phyloP scores from a whole-genome alignment of 2,113 vertebrate genomes.

The Copsychus sechellarum region DNA sequence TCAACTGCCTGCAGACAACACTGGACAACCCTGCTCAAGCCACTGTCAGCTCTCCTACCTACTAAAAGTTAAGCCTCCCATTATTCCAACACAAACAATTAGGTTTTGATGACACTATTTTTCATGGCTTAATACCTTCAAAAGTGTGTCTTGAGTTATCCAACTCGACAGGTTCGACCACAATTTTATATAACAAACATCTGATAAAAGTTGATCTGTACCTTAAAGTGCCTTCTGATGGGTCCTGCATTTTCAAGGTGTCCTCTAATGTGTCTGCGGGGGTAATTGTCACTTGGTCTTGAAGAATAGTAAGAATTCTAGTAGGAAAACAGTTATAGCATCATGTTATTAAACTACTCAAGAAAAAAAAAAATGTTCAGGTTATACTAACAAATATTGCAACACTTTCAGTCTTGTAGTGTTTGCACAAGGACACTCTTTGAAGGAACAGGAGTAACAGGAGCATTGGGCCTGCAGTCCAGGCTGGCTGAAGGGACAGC shows the following conservation, averaged over 20 bases:
- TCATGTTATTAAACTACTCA: background rate
- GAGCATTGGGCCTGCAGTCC: background rate
- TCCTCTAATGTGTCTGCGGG: conserved; percentile 49
- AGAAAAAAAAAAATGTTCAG: background rate
- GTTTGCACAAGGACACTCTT: background rate
- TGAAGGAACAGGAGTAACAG: background rate
- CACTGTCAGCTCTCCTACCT: background rate
- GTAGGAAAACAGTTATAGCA: conserved; percentile 9
- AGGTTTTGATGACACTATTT: background rate
- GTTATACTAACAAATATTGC: background rate
- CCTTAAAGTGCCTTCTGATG: conserved; percentile 69
- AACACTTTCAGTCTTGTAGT: background rate
- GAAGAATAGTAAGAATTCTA: conserved; percentile 66
- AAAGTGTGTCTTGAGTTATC: background rate
- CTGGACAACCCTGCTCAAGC: background rate
- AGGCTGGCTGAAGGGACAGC: background rate
- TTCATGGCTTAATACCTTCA: background rate
- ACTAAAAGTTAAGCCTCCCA: background rate
- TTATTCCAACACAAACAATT: background rate
- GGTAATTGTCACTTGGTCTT: conserved; percentile 45
- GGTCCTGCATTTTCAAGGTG: conserved; percentile 54
- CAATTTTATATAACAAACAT: background rate
- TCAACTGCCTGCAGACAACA: background rate
- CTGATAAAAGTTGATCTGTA: conserved; percentile 43
- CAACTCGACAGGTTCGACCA: background rate